phyloP scores from a whole-genome alignment of 2,113 vertebrate genomes.

The Peucedramus taeniatus region DNA sequence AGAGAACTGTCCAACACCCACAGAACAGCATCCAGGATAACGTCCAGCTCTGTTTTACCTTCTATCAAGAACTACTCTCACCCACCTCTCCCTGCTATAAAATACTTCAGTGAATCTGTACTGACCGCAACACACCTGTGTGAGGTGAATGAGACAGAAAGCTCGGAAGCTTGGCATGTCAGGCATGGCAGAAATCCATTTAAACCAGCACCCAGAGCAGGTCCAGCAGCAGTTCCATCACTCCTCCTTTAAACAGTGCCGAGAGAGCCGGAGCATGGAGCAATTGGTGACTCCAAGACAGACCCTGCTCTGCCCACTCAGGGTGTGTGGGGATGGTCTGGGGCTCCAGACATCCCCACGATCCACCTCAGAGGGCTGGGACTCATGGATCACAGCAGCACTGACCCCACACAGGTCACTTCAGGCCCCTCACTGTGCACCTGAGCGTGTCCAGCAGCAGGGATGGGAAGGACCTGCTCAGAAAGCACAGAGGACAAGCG shows the following conservation, averaged over 20 bases:
- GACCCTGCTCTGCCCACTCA: neutral
- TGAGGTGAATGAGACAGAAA: neutral
- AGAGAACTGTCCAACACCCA: neutral
- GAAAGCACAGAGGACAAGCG: neutral
- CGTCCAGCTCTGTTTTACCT: neutral
- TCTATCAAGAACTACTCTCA: neutral
- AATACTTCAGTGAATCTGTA: neutral
- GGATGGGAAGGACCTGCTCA: neutral
- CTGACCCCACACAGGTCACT: neutral
- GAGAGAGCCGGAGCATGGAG: neutral
- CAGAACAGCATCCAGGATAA: neutral
- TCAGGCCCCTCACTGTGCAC: neutral
- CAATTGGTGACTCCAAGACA: neutral
- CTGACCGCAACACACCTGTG: fast-evolving
- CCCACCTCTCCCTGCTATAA: neutral
- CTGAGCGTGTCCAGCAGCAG: neutral
- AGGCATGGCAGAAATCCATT: neutral
- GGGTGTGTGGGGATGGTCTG: neutral
- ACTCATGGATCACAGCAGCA: neutral
- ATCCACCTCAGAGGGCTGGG: neutral
- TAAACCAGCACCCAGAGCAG: neutral
- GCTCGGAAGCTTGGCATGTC: neutral
- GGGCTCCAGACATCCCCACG: neutral
- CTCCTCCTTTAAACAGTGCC: neutral
- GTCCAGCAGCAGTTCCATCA: neutral